Evolutionary conservation across 1,140 invertebrate species (phyloP).

Genomic region (Drosophila varians): DNA sequence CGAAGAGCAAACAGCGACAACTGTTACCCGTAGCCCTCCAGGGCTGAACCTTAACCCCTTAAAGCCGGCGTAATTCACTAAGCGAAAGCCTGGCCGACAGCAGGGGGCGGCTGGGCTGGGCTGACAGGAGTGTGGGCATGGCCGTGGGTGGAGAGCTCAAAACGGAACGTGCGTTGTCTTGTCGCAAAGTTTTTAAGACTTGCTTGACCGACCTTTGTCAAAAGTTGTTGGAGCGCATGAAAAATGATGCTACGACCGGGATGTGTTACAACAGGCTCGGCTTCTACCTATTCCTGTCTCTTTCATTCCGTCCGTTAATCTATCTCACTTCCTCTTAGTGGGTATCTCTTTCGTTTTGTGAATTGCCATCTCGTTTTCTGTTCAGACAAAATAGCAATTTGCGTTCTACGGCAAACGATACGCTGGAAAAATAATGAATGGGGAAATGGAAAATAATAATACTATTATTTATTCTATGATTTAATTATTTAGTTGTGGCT

Average conservation of each 20-base stretch:
- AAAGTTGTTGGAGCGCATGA: constrained; percentile 80
- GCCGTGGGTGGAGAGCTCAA: background rate
- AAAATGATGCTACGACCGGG: constrained; percentile 76
- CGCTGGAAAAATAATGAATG: constrained; percentile 10
- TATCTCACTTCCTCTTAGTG: background rate
- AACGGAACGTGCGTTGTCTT: constrained; percentile 78
- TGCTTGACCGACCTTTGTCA: constrained; percentile 81
- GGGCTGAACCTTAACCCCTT: constrained; percentile 77
- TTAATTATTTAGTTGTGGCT: no score
- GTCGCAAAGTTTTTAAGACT: constrained; percentile 81
- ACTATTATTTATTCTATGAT: background rate
- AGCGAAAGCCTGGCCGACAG: constrained; percentile 56
- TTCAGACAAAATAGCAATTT: constrained; percentile 79
- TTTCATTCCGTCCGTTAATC: background rate
- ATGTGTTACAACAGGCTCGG: constrained; percentile 65
- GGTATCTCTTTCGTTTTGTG: constrained; percentile 7
- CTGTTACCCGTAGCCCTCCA: constrained; percentile 64
- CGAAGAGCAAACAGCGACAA: constrained; percentile 72
- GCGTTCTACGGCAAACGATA: constrained; percentile 68
- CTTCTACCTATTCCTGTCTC: constrained; percentile 8
- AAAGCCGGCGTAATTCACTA: constrained; percentile 78
- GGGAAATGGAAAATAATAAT: background rate
- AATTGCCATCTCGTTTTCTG: constrained; percentile 48
- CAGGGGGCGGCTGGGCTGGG: constrained; percentile 7
- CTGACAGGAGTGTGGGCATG: background rate